A percentile compares a stretch with the other conserved stretches of the same genome.
These are phyloP conservation scores for Sterrhoptilus dennistouni DNA, from an alignment of 2,113 vertebrate genomes.

Conservation along the genomic window DNA sequence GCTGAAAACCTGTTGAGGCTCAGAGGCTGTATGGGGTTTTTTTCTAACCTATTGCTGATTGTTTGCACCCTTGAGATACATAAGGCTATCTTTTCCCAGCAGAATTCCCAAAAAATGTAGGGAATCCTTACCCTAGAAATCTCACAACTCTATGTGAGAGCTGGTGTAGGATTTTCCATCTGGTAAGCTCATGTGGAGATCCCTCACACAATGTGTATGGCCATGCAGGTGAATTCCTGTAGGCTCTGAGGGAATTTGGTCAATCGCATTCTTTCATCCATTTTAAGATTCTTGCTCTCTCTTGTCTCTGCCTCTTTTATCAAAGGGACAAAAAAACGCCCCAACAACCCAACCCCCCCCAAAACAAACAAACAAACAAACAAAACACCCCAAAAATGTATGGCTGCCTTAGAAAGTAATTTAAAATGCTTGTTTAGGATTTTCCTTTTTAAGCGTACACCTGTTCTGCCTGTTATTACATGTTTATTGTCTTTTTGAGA, in stretches of 20 bases:
- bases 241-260: background rate
- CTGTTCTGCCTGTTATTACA: background rate
- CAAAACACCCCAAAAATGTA: too few relatives aligned
- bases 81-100: background rate
- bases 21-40: background rate
- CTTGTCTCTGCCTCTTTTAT: background rate
- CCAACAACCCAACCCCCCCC: too few relatives aligned
- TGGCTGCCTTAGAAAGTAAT: background rate
- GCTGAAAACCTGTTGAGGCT: background rate
- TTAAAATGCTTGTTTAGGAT: background rate
- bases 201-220: background rate
- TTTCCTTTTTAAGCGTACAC: background rate
- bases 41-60: background rate
- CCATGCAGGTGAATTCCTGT: background rate
- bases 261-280: fast-evolving
- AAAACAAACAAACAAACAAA: too few relatives aligned
- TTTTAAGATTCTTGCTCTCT: background rate
- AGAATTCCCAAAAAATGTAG: background rate
- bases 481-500: background rate
- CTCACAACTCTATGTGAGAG: background rate
- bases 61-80: background rate
- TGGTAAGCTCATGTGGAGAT: fast-evolving
- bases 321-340: background rate
- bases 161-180: background rate
- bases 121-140: background rate